phyloP scores from a whole-genome alignment of 2,113 vertebrate species.

The Oceanites oceanicus region DNA sequence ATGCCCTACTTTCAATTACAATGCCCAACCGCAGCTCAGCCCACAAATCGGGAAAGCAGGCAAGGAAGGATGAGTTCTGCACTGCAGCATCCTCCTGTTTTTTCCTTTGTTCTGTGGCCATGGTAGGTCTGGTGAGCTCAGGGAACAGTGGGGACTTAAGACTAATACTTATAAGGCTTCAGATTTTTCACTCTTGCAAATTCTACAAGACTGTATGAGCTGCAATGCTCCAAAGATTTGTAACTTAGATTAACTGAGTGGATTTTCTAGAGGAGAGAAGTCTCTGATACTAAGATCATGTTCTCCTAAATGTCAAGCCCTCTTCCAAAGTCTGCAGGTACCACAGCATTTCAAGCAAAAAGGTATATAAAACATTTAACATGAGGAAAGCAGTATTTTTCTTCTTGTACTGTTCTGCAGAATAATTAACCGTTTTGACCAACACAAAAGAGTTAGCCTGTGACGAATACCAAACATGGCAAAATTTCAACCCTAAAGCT shows the following conservation, averaged over 20 bases:
- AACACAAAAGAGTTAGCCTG: not conserved
- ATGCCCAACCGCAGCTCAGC: not conserved
- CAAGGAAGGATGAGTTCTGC: not conserved
- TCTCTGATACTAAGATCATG: not conserved
- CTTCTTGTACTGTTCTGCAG: not conserved
- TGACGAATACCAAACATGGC: not conserved
- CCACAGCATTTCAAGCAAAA: not conserved
- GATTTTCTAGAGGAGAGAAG: not conserved
- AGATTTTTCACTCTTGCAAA: not conserved
- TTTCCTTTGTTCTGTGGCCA: not conserved
- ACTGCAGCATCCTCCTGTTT: not conserved
- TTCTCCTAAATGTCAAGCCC: not conserved
- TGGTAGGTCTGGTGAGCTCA: not conserved
- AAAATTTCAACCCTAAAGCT: not conserved
- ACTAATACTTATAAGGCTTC: not conserved
- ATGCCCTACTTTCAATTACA: not conserved
- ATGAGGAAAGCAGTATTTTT: not conserved
- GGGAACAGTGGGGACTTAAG: not conserved
- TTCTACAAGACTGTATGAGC: not conserved
- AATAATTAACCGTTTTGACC: not conserved
- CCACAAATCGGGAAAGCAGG: not conserved
- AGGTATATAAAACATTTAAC: not conserved
- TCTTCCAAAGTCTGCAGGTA: not conserved
- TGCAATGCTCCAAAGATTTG: not conserved
- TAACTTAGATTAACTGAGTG: not conserved